phyloP scores from a whole-genome alignment of 2,113 vertebrate genomes.

The Sander vitreus region DNA sequence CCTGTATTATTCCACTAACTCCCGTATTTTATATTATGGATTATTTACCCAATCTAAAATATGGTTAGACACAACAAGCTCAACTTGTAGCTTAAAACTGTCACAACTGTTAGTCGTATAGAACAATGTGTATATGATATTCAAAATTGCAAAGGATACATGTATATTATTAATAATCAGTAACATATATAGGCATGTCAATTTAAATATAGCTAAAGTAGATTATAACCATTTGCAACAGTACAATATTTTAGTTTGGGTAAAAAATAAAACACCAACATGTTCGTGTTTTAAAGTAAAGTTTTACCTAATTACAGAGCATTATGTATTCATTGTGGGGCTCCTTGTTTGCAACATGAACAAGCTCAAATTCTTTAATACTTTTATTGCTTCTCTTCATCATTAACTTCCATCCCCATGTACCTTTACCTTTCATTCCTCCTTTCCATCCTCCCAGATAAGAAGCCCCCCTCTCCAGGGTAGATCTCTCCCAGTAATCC shows the following conservation, averaged over 20 bases:
- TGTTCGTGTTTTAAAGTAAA: background rate
- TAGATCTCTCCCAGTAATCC: slow-evolving; percentile 81
- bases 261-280: too few relatives aligned
- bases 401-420: slow-evolving; percentile 4
- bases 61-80: background rate
- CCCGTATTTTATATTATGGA: too few relatives aligned
- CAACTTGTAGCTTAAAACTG: too few relatives aligned
- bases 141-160: background rate
- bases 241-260: background rate
- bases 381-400: background rate
- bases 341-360: background rate
- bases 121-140: background rate
- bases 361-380: background rate
- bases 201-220: too few relatives aligned
- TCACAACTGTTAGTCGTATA: background rate
- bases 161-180: background rate
- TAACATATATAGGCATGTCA: background rate
- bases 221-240: background rate
- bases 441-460: slow-evolving; percentile 11
- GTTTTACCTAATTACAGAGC: background rate
- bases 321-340: background rate
- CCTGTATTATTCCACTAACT: too few relatives aligned
- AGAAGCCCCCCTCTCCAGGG: slow-evolving; percentile 51
- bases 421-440: background rate
- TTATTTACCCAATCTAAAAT: background rate